Base-by-base conservation (phyloP, 2,113 vertebrate genomes). In the Gobiocypris rarus region DNA sequence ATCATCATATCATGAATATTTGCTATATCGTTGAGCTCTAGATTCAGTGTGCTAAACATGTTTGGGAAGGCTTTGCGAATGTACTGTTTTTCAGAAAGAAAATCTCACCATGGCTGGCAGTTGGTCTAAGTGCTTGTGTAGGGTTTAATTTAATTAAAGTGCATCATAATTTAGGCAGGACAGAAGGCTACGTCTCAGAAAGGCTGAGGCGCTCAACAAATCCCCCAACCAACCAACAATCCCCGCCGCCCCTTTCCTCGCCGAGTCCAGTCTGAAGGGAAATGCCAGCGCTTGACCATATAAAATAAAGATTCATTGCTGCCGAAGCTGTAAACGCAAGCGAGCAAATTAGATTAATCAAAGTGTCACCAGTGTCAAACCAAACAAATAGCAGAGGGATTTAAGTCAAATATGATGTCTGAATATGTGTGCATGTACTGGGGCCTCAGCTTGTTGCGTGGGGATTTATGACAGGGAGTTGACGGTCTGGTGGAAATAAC, bases 111-210 rank as follows among this genome's bases (percentile, higher is more conserved):
- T 26, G 19, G 43, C 38, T 83, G 67, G 38, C 63, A 76, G 78
- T 70, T 69, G 52, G 48, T 45, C 88, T 86, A 91, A 91, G 91
- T 94, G 90, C 83, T 93, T 93, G 75, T 41, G 71, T 90, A 91
- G 79, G 83, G 73, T 86, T 84, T 90, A 80, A 89, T 87, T 89
- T 88, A 90, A 90, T 90, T 87, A 86, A 83, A 85, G 85, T 54
- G 85, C 67, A 81, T 75, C 63, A 75, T 84, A 83, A 83, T 85
- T 80, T 86, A 86, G 43, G 56, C 74, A 24, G 82, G 81, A 82
- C 38, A 85, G 73, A 59, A 83, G 76, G 67, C 82, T 54, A 31
- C 19, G 34, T 78, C 82, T 84, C 77, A 74, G 80, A 14, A 48
- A 80, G 58, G 79, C 59, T 82, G 67, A 65, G 19, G n/a, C 43